Conservation (phyloP, 2,113 vertebrate species). For the Phalacrocorax carbo region DNA sequence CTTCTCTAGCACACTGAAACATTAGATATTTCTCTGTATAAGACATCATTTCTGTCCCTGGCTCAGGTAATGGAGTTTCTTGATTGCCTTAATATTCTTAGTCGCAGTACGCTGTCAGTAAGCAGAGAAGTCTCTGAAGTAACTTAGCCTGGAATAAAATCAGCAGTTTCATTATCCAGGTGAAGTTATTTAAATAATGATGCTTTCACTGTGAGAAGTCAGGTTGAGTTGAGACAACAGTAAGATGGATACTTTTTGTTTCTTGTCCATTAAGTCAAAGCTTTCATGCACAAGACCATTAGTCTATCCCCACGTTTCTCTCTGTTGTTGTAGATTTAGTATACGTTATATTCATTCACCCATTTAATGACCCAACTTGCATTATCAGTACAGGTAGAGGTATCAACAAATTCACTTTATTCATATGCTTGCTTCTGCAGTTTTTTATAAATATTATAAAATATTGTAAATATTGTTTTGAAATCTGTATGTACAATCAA, state of each 20-base stretch:
- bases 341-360: background rate
- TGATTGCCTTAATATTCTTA: conserved; percentile 10
- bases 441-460: background rate
- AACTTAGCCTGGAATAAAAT: conserved; percentile 16
- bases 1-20: background rate
- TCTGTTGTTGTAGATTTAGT: background rate
- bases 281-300: background rate
- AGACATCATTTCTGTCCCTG: background rate
- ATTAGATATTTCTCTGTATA: background rate
- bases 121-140: background rate
- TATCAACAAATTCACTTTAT: background rate
- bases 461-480: background rate
- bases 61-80: background rate
- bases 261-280: background rate
- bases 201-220: conserved; percentile 18
- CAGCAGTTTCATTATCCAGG: conserved; percentile 19
- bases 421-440: background rate
- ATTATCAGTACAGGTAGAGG: background rate
- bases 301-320: background rate
- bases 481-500: conserved; percentile 45
- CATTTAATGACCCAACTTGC: background rate
- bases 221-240: conserved; percentile 25
- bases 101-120: background rate
- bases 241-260: conserved; percentile 12
- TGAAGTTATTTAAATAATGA: conserved; percentile 43